These are phyloP conservation scores for Luehdorfia chinensis DNA, from an alignment of 1,140 invertebrate species.

Conservation along the genomic window DNA sequence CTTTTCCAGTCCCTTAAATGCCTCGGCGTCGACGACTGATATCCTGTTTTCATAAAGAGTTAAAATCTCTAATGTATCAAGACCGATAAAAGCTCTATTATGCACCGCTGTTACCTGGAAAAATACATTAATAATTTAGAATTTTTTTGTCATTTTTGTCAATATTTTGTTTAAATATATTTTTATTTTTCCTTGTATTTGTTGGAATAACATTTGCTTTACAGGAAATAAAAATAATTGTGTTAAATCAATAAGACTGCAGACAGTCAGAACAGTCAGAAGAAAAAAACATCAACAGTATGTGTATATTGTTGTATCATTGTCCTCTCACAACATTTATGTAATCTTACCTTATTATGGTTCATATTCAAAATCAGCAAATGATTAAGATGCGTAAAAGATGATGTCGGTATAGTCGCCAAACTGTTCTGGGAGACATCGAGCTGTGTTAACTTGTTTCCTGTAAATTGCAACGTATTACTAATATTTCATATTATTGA, in stretches of 20 bases:
- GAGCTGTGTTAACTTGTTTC: conserved; percentile 88
- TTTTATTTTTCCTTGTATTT: too few species aligned
- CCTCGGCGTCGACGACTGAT: conserved; percentile 85
- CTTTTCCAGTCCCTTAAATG: conserved; percentile 91
- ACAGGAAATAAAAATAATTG: too few species aligned
- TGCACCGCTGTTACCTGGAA: conserved; percentile 80
- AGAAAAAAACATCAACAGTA: too few species aligned
- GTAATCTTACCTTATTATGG: conserved; percentile 84
- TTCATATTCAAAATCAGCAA: conserved; percentile 93
- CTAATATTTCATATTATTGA: neutral
- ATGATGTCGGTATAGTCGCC: conserved; percentile 85
- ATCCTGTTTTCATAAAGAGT: conserved; percentile 94
- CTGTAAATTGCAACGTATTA: conserved; percentile 77
- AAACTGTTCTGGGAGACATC: conserved; percentile 90
- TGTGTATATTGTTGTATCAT: too few species aligned
- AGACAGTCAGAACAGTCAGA: too few species aligned
- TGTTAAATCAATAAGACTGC: too few species aligned
- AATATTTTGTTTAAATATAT: too few species aligned
- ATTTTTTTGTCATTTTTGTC: too few species aligned
- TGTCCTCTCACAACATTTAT: too few species aligned
- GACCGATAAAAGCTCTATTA: conserved; percentile 87
- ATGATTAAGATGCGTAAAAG: conserved; percentile 87
- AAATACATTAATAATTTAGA: too few species aligned
- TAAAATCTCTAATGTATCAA: conserved; percentile 91
- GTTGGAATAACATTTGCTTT: too few species aligned